These are phyloP conservation scores for Silurus lanzhouensis DNA, from an alignment of 2,797 vertebrate genomes.

Conservation along the genomic window DNA sequence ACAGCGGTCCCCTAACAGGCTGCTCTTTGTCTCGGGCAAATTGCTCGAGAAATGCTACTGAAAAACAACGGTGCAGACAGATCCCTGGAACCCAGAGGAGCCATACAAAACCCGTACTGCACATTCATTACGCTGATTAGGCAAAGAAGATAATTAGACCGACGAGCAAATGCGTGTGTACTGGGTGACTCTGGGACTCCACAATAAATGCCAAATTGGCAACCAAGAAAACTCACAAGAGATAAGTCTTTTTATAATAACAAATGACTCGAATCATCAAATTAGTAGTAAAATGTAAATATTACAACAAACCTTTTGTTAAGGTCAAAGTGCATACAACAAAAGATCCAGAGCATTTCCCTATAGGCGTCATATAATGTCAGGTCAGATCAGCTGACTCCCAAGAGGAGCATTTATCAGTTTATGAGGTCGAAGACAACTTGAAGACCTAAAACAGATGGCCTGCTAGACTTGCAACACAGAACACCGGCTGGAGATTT, in stretches of 20 bases:
- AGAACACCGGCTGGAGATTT: conserved; percentile 11
- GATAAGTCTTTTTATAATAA: too few species aligned
- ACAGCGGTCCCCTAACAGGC: conserved; percentile 79
- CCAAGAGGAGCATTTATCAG: conserved; percentile 33
- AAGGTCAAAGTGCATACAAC: not conserved
- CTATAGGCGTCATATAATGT: not conserved
- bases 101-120: conserved; percentile 57
- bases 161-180: conserved; percentile 26
- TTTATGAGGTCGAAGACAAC: conserved; percentile 38
- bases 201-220: conserved; percentile 37
- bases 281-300: not conserved
- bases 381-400: conserved; percentile 13
- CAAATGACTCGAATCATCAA: too few species aligned
- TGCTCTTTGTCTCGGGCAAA: conserved; percentile 80
- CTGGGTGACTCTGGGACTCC: conserved; percentile 61
- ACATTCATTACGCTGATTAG: conserved; percentile 69
- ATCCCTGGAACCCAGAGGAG: conserved; percentile 61
- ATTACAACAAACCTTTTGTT: not conserved
- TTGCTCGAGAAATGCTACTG: conserved; percentile 62
- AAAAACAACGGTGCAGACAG: conserved; percentile 51
- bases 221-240: conserved; percentile 25
- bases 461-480: conserved; percentile 11
- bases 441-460: conserved; percentile 47
- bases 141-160: conserved; percentile 45
- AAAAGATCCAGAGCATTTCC: not conserved